Conservation (phyloP, 1,140 invertebrate genomes). For the Paramacrobiotus metropolitanus region DNA sequence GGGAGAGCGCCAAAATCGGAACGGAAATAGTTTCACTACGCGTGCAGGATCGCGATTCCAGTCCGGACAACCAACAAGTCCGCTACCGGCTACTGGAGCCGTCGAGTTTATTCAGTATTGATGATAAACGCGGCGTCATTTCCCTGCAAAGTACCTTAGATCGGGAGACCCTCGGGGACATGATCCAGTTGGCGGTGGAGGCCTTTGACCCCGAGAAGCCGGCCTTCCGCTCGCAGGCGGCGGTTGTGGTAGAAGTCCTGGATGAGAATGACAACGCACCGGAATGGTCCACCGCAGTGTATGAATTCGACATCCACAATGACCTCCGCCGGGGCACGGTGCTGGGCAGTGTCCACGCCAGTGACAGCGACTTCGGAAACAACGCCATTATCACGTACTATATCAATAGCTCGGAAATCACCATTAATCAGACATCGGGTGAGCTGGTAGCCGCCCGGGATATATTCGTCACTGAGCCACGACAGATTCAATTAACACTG, state of each 20-base stretch:
- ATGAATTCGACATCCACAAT: slow-evolving; percentile 41
- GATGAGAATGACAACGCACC: slow-evolving; percentile 89
- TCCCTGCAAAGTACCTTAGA: neutral
- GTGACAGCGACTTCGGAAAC: slow-evolving; percentile 53
- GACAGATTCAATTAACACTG: neutral
- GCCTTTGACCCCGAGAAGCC: neutral
- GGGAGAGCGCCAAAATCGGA: neutral
- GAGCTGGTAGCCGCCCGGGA: neutral
- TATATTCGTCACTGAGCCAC: neutral
- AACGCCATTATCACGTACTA: neutral
- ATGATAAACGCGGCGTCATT: neutral
- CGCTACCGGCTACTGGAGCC: neutral
- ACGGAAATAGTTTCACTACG: neutral
- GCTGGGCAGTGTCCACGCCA: slow-evolving; percentile 42
- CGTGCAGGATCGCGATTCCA: neutral
- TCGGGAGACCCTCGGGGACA: neutral
- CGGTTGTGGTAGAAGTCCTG: slow-evolving; percentile 47
- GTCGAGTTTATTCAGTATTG: neutral
- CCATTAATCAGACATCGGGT: neutral
- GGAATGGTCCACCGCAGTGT: slow-evolving; percentile 41
- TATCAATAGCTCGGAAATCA: neutral
- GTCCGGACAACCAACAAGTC: neutral
- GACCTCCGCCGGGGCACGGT: slow-evolving; percentile 35
- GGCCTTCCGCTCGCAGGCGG: slow-evolving; percentile 12
- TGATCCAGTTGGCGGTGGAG: neutral